phyloP scores from a whole-genome alignment of 2,113 vertebrate species.

The Garra rufa region DNA sequence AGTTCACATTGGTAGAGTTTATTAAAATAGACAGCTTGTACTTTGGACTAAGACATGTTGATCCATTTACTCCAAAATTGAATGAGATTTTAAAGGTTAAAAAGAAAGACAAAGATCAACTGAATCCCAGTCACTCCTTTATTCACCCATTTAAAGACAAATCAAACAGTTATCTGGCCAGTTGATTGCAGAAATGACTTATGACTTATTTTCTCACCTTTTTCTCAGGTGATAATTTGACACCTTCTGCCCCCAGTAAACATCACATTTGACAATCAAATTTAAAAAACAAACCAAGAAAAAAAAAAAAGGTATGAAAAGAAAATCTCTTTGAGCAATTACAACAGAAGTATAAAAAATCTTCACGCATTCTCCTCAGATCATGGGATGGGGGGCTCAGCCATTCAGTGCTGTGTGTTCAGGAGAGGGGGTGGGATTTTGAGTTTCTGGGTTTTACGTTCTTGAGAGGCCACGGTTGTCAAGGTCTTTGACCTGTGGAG shows the following conservation, averaged over 20 bases:
- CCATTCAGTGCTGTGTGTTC: constrained; percentile 81
- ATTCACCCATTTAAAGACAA: constrained; percentile 67
- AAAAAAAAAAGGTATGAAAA: constrained; percentile 66
- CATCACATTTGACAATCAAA: constrained; percentile 67
- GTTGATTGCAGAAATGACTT: constrained; percentile 73
- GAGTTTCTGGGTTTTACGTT: constrained; percentile 79
- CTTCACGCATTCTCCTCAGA: constrained; percentile 64
- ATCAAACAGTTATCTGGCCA: constrained; percentile 69
- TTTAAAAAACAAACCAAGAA: constrained; percentile 59
- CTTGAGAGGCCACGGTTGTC: constrained; percentile 96
- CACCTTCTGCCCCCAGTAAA: constrained; percentile 68
- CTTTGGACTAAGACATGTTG: not conserved
- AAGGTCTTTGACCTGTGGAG: constrained; percentile 92
- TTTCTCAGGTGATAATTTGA: constrained; percentile 50
- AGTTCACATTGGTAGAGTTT: too few relatives aligned
- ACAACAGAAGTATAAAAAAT: constrained; percentile 81
- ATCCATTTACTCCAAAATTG: too few relatives aligned
- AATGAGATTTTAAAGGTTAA: not conserved
- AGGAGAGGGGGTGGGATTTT: constrained; percentile 52
- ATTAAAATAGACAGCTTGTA: not conserved
- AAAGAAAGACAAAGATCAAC: constrained; percentile 59
- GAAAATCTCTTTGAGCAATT: constrained; percentile 75
- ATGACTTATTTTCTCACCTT: constrained; percentile 61
- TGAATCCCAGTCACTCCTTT: constrained; percentile 57
- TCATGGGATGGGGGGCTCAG: constrained; percentile 75